phyloP scores from a whole-genome alignment of 2,797 vertebrate species.

The Vipera latastei region DNA sequence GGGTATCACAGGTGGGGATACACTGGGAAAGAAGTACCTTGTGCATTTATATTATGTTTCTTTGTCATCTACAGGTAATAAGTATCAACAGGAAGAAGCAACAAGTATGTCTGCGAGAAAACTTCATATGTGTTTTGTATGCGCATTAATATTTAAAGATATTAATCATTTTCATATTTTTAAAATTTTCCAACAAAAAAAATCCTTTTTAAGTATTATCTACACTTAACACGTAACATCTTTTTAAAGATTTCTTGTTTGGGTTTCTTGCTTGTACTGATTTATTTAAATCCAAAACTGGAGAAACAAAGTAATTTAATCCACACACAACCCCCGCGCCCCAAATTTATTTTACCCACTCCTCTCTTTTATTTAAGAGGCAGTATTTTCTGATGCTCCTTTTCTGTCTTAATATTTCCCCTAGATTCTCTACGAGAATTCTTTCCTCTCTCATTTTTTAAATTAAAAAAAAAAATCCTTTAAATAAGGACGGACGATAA shows the following conservation, averaged over 20 bases:
- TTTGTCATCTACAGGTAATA: conserved; percentile 67
- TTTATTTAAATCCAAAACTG: conserved; percentile 25
- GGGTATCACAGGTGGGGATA: conserved; percentile 72
- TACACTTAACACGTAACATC: conserved; percentile 65
- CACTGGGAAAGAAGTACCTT: conserved; percentile 66
- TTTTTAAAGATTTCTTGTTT: conserved; percentile 46
- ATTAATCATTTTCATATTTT: conserved; percentile 47
- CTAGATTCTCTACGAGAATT: conserved; percentile 34
- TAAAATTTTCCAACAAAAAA: conserved; percentile 49
- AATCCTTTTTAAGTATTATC: conserved; percentile 62
- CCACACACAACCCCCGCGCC: not conserved
- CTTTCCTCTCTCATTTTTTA: not conserved
- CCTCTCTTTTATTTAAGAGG: conserved; percentile 52
- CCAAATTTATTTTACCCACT: conserved; percentile 43
- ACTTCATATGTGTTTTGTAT: conserved; percentile 67
- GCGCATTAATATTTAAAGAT: conserved; percentile 62
- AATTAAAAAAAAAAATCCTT: conserved; percentile 28
- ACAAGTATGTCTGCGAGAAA: conserved; percentile 67
- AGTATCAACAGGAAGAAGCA: conserved; percentile 67
- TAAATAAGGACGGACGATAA: conserved; percentile 62
- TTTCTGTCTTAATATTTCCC: conserved; percentile 18
- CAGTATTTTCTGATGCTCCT: conserved; percentile 48
- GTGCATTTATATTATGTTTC: conserved; percentile 67
- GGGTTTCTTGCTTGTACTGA: conserved; percentile 57
- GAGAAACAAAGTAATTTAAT: conserved; percentile 57